A percentile compares a stretch with the other conserved stretches of the same genome.
phyloP scores from a whole-genome alignment of 2,888 invertebrate genomes.

The Chloroclysta siterata region DNA sequence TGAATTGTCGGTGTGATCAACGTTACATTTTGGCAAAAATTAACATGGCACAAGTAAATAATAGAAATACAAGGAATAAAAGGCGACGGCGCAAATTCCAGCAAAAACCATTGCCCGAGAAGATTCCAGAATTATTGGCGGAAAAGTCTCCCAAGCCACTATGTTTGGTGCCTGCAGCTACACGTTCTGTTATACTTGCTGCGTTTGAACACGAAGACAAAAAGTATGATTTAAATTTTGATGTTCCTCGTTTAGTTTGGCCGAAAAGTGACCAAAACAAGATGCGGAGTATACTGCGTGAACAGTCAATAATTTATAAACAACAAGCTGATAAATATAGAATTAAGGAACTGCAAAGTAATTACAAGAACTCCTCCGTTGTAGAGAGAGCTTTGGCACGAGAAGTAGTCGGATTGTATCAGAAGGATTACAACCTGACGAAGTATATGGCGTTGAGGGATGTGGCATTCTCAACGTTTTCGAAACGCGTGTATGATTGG shows the following conservation, averaged over 20 bases:
- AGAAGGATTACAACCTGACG: constrained; percentile 17
- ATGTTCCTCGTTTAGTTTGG: constrained; percentile 9
- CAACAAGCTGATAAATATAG: background rate
- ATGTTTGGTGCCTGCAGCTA: background rate
- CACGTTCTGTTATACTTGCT: background rate
- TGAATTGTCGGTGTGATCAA: background rate
- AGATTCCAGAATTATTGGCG: background rate
- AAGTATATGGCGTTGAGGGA: constrained; percentile 10
- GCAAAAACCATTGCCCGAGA: background rate
- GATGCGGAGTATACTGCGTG: constrained; percentile 19
- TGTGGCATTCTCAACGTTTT: constrained; percentile 23
- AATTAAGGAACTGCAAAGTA: background rate
- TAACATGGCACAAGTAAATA: background rate
- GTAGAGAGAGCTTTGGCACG: constrained; percentile 3
- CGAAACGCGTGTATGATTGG: constrained; percentile 16
- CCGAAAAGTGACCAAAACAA: constrained; percentile 12
- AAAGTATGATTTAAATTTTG: constrained; percentile 14
- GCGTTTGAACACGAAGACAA: constrained; percentile 16
- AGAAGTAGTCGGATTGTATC: constrained; percentile 13
- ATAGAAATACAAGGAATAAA: background rate
- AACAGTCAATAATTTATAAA: constrained; percentile 5
- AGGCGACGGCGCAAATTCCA: background rate
- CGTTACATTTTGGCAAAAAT: background rate
- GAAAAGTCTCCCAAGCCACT: background rate
- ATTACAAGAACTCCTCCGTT: background rate